phyloP scores from a whole-genome alignment of 1,140 invertebrate genomes.

The Dreissena polymorpha region DNA sequence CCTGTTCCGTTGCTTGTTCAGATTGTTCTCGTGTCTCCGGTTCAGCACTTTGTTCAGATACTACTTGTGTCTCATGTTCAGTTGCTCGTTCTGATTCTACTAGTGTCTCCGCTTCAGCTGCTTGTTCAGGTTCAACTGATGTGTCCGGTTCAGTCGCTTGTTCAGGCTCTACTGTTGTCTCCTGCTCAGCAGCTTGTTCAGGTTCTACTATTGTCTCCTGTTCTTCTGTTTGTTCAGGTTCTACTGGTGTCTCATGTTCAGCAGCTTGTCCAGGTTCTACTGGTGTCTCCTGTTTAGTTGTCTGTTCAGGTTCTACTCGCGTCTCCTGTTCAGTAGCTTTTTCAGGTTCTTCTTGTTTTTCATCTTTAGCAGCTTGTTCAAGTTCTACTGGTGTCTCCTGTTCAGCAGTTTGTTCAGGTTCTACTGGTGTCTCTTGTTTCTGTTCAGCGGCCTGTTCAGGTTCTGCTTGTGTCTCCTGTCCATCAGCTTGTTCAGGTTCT shows the following conservation, averaged over 20 bases:
- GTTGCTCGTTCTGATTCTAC: background rate
- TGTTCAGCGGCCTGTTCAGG: background rate
- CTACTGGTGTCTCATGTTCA: background rate
- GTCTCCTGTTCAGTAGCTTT: background rate
- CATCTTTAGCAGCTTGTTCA: background rate
- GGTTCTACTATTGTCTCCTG: background rate
- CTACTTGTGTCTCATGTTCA: background rate
- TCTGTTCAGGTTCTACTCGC: background rate
- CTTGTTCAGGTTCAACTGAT: background rate
- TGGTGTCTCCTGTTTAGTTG: background rate
- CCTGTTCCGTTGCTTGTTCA: background rate
- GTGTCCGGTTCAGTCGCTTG: background rate
- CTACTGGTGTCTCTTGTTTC: background rate
- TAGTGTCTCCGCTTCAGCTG: background rate
- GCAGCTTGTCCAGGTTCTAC: background rate
- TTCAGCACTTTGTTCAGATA: background rate
- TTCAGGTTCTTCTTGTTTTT: background rate
- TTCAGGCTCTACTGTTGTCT: background rate
- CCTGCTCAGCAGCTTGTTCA: background rate
- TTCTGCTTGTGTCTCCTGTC: background rate
- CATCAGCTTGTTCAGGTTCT: background rate
- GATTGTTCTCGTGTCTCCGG: background rate
- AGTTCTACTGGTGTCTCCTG: too few species aligned
- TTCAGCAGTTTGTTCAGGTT: background rate
- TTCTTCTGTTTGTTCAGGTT: background rate